Base-by-base conservation (phyloP, 2,797 vertebrate genomes). In the Sylvia borin region DNA sequence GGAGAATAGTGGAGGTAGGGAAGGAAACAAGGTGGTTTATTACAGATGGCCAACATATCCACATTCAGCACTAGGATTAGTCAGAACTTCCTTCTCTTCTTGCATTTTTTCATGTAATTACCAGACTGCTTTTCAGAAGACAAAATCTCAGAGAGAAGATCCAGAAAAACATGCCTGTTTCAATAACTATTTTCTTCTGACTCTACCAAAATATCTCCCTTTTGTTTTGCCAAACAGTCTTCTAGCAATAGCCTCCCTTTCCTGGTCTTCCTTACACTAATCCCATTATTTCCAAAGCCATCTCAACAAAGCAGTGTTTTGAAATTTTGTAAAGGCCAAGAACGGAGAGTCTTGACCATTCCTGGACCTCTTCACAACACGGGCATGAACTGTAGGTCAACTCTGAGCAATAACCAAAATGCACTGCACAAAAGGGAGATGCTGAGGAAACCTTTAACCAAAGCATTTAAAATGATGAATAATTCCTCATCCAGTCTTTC, bases 1-100 rank as follows among this genome's bases (percentile, higher is more conserved):
- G 8, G 36, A 6, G 7, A 54, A 26, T 14, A 31, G 51, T 7
- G 6, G 19, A 84, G 21, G 6, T 9, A 71, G 0, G 1, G 51
- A 78, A 75, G n/a, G 27, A 88, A 27, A 26, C 2, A 45, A 64
- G 31, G 9, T 14, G 12, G 65, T 73, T 66, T 76, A 7, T 79
- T 79, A 65, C 43, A 85, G 42, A 71, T 2, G 4, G 22, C 48
- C 1, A 1, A 51, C 4, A 45, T 29, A 80, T 10, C 38, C 5
- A 8, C 29, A 66, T 68, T 90, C 48, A 60, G 8, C 19, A 50
- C 21, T 36, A 64, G 31, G 54, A 83, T 64, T 64, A 57, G 53
- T 47, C 60, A 85, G 60, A 79, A 85, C 3, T 73, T 81, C 31
- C 43, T 90, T 88, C 40, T 85, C 27, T 51, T 65, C 51, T 50